Conservation (phyloP, 2,888 invertebrate species). For the Xestia xanthographa region DNA sequence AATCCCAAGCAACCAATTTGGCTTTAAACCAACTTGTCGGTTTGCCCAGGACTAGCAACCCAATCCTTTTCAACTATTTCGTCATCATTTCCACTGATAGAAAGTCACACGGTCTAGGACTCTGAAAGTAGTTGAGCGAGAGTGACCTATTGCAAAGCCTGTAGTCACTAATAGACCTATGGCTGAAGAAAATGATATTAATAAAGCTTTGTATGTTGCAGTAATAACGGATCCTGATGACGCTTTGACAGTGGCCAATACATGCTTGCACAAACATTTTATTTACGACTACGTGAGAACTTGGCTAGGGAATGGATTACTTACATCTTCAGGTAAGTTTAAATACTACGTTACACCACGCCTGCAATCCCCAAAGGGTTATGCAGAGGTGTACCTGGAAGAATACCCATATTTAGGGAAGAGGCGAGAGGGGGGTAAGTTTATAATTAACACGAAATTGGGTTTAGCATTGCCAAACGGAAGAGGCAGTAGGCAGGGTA, state of each 20-base stretch:
- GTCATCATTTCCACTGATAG: not conserved
- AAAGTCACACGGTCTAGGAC: not conserved
- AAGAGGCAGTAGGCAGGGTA: not conserved
- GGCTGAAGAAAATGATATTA: not conserved
- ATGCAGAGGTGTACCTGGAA: too few relatives aligned
- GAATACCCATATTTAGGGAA: too few relatives aligned
- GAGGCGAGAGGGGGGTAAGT: constrained; percentile 18
- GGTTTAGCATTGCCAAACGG: too few relatives aligned
- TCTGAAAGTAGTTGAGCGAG: not conserved
- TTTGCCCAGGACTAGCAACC: not conserved
- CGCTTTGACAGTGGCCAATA: constrained; percentile 60
- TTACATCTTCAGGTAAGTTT: constrained; percentile 57
- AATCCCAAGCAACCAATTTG: too few relatives aligned
- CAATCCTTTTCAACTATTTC: not conserved
- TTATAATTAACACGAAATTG: not conserved
- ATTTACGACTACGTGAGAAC: constrained; percentile 61
- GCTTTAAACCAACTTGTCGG: too few relatives aligned
- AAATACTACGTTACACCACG: too few relatives aligned
- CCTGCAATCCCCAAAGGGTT: too few relatives aligned
- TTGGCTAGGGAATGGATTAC: constrained; percentile 69
- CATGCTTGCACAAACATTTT: constrained; percentile 65
- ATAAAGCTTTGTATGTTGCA: constrained; percentile 35
- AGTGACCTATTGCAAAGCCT: not conserved
- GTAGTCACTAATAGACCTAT: not conserved
- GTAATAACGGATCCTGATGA: constrained; percentile 71